These are phyloP conservation scores for Nasonovia ribisnigri DNA, from an alignment of 2,888 invertebrate species.

Conservation along the genomic window DNA sequence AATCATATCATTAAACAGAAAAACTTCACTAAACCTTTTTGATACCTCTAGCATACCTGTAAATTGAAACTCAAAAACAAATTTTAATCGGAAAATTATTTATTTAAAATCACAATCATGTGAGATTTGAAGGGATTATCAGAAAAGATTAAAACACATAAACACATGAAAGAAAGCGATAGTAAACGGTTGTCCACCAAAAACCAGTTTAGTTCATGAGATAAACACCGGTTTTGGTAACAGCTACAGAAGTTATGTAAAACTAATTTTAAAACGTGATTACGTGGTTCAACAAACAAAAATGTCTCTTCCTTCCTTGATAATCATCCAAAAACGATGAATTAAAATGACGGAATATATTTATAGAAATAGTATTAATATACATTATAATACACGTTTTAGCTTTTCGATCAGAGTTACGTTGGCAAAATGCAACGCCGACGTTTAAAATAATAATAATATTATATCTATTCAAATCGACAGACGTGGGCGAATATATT, in stretches of 20 bases:
- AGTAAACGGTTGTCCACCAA: not conserved
- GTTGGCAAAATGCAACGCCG: not conserved
- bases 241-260: constrained; percentile 31
- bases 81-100: not conserved
- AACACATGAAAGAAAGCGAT: constrained; percentile 1
- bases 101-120: not conserved
- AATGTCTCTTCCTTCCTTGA: constrained; percentile 36
- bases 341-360: constrained; percentile 24
- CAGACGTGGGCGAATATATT: not conserved
- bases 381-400: constrained; percentile 8
- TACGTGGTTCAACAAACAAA: constrained; percentile 12
- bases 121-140: not conserved
- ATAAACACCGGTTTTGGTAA: constrained; percentile 50
- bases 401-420: not conserved
- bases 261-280: constrained; percentile 27
- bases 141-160: constrained; percentile 1
- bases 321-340: constrained; percentile 45
- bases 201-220: constrained; percentile 33
- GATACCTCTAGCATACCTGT: not conserved
- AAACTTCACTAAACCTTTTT: not conserved
- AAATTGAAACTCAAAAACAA: not conserved
- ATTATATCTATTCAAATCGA: constrained; percentile 9
- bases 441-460: not conserved
- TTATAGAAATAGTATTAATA: constrained; percentile 51
- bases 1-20: not conserved